Evolutionary conservation across 30 jellyfish, hydroid and myxozoan species (phyloP).

Genomic region (Nemopilema nomurai): DNA sequence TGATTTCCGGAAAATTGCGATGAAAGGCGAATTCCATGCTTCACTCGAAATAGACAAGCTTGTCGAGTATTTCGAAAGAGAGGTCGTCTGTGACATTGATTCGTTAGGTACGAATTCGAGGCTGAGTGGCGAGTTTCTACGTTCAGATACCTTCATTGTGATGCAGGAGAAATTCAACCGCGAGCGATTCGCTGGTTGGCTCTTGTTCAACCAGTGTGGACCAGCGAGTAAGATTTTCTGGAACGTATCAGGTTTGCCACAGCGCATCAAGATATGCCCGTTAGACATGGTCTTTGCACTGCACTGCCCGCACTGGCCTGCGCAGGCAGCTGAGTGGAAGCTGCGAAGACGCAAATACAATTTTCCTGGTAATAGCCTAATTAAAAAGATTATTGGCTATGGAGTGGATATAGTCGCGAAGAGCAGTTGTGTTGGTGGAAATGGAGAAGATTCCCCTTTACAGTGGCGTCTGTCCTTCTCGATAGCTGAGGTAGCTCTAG

Average conservation of each 20-base stretch:
- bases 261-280: constrained; percentile 27
- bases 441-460: background rate
- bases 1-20: background rate
- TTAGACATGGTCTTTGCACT: constrained; percentile 51
- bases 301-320: constrained; percentile 53
- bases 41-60: constrained; percentile 4
- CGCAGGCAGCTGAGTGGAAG: constrained; percentile 39
- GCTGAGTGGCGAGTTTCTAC: background rate
- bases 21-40: constrained; percentile 27
- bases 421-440: constrained; percentile 8
- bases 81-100: background rate
- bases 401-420: constrained; percentile 60
- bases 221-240: constrained; percentile 49
- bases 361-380: constrained; percentile 10
- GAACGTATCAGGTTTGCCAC: constrained; percentile 47
- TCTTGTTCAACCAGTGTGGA: constrained; percentile 39
- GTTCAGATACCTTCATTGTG: constrained; percentile 7
- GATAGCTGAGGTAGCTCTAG: constrained; percentile 42
- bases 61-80: constrained; percentile 12
- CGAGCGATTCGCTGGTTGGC: constrained; percentile 24
- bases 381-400: constrained; percentile 1
- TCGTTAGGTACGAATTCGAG: background rate
- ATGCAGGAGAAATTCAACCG: constrained; percentile 50
- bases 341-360: constrained; percentile 10
- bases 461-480: constrained; percentile 66